Conservation (phyloP, 2,113 vertebrate species). For the Egretta garzetta region DNA sequence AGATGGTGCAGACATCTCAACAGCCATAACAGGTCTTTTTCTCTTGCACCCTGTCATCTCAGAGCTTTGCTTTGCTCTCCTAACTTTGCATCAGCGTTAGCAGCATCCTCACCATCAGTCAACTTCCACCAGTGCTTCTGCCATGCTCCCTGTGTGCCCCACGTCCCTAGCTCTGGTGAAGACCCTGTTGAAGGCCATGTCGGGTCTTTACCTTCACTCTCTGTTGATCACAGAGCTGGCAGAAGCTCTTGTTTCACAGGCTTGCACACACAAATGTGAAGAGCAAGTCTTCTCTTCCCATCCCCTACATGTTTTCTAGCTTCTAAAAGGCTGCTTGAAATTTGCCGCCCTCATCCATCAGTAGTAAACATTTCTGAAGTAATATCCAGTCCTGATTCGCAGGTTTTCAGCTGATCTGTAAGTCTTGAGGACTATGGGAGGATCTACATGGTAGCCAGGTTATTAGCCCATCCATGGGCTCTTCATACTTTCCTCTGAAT, state of each 20-base stretch:
- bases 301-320: background rate
- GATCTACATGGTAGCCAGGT: background rate
- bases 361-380: background rate
- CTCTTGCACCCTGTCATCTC: background rate
- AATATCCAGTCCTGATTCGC: background rate
- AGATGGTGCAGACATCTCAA: fast-evolving
- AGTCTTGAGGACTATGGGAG: background rate
- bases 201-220: background rate
- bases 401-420: background rate
- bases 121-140: background rate
- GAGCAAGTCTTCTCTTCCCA: background rate
- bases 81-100: background rate
- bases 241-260: background rate
- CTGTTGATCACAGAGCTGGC: background rate
- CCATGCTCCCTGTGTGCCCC: background rate
- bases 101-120: background rate
- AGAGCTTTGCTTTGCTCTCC: background rate
- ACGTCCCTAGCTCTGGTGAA: background rate
- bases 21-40: background rate
- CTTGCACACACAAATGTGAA: background rate
- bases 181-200: fast-evolving
- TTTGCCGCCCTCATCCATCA: background rate
- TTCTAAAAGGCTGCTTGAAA: background rate
- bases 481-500: background rate
- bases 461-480: background rate